Percentiles rank a stretch among this genome's conserved stretches.
Evolutionary conservation across 2,113 vertebrate species (phyloP).

Genomic region (Embiotoca jacksoni): DNA sequence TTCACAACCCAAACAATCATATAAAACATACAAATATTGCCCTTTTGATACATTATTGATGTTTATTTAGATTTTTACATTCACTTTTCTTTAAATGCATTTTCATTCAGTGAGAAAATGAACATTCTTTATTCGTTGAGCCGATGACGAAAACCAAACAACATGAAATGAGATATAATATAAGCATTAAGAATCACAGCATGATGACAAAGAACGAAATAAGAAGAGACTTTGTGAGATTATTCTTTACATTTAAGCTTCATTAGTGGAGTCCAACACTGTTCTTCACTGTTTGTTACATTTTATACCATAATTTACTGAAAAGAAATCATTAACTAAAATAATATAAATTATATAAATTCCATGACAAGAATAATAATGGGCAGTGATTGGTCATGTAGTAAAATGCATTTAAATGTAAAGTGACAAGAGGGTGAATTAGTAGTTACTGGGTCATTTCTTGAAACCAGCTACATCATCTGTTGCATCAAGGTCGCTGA

Average conservation of each 20-base stretch:
- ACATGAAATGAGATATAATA: neutral
- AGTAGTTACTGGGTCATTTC: neutral
- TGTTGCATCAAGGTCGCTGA: neutral
- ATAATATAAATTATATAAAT: neutral
- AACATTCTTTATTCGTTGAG: neutral
- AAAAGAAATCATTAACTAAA: neutral
- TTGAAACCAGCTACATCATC: neutral
- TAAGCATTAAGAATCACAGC: neutral
- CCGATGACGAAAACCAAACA: neutral
- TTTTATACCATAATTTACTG: neutral
- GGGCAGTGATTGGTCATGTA: constrained; percentile 1
- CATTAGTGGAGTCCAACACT: neutral
- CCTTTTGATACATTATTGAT: neutral
- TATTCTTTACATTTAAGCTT: neutral
- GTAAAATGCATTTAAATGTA: neutral
- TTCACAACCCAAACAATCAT: too few species aligned
- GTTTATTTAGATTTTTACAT: constrained; percentile 24
- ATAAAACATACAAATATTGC: too few species aligned
- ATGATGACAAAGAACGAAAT: neutral
- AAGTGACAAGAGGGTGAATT: neutral
- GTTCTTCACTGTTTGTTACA: constrained; percentile 11
- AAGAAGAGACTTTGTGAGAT: neutral
- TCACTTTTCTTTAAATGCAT: neutral
- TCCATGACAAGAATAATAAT: neutral
- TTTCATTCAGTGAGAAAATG: neutral